Conservation (phyloP, 1,140 invertebrate genomes). For the Popillia japonica region DNA sequence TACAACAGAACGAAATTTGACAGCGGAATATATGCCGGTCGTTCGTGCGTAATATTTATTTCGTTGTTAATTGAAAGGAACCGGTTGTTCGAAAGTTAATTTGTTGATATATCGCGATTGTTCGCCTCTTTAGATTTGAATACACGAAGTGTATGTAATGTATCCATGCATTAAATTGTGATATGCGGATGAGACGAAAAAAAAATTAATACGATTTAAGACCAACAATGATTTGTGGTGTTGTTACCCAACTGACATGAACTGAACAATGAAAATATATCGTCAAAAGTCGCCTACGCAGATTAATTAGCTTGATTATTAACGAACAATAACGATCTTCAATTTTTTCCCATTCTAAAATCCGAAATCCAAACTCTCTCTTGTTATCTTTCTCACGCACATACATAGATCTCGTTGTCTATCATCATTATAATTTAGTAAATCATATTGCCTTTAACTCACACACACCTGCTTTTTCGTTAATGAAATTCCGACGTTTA, state of each 20-base stretch:
- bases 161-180: background rate
- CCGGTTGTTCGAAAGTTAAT: slow-evolving; percentile 33
- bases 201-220: background rate
- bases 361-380: too few relatives aligned
- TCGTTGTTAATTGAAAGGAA: slow-evolving; percentile 25
- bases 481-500: slow-evolving; percentile 2
- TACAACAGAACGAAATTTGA: slow-evolving; percentile 23
- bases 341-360: too few relatives aligned
- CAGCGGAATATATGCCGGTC: slow-evolving; percentile 26
- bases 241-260: background rate
- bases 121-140: slow-evolving; percentile 11
- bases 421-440: background rate
- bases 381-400: too few relatives aligned
- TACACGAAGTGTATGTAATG: background rate
- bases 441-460: background rate
- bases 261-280: too few relatives aligned
- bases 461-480: background rate
- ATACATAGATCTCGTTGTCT: too few relatives aligned
- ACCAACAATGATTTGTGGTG: background rate
- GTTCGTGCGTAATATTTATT: slow-evolving; percentile 21
- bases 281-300: too few relatives aligned
- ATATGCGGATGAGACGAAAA: background rate
- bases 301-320: too few relatives aligned
- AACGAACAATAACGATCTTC: too few relatives aligned
- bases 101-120: slow-evolving; percentile 27